Conservation (phyloP, 2,797 vertebrate species). For the Lagocephalus sceleratus region DNA sequence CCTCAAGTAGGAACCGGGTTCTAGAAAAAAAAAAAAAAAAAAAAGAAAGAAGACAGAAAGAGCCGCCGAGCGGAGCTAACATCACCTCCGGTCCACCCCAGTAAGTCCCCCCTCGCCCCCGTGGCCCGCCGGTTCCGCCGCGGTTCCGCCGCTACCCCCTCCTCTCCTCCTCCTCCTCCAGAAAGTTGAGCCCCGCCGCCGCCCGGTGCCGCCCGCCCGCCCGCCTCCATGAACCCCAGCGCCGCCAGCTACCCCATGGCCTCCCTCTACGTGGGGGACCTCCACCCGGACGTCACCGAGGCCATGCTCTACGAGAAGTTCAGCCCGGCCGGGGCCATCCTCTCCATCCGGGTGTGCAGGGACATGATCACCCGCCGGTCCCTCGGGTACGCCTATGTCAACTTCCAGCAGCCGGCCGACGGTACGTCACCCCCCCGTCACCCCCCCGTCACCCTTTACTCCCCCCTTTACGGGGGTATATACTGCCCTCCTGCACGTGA, state of each 20-base stretch:
- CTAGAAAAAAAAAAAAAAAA: too few species aligned
- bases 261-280: conserved; percentile 88
- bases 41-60: too few species aligned
- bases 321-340: conserved; percentile 87
- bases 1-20: conserved; percentile 30
- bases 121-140: too few species aligned
- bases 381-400: conserved; percentile 89
- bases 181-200: not conserved
- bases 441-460: too few species aligned
- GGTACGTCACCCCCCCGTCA: conserved; percentile 67
- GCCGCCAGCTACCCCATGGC: conserved; percentile 93
- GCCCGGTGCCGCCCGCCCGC: not conserved
- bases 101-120: not conserved
- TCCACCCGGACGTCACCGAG: conserved; percentile 88
- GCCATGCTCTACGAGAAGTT: conserved; percentile 94
- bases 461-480: too few species aligned
- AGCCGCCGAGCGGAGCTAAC: too few species aligned
- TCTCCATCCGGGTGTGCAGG: conserved; percentile 89
- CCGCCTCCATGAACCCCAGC: conserved; percentile 86
- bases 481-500: conserved; percentile 52
- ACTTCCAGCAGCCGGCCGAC: conserved; percentile 90
- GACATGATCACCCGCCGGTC: conserved; percentile 92
- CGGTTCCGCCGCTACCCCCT: too few species aligned
- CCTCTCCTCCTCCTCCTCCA: too few species aligned
- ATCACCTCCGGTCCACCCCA: too few species aligned